Evolutionary conservation across 2,113 vertebrate genomes (phyloP).

Genomic region (Pelecanoides urinatrix): DNA sequence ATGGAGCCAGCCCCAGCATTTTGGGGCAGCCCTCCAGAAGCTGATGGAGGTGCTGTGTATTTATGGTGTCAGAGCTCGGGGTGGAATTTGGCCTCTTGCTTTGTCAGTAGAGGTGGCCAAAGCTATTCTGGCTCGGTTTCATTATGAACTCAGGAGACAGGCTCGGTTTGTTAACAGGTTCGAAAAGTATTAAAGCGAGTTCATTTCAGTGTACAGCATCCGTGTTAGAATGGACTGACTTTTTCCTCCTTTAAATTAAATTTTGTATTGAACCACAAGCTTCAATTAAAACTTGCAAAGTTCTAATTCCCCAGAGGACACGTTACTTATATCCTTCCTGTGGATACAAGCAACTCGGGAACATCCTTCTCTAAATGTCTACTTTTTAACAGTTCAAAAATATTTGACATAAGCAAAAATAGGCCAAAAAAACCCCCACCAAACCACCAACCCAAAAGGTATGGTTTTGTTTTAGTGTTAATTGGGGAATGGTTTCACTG

Average conservation of each 20-base stretch:
- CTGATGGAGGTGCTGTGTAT: not conserved
- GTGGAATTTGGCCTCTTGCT: slow-evolving; percentile 1
- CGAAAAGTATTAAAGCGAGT: not conserved
- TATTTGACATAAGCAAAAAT: not conserved
- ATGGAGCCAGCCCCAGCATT: not conserved
- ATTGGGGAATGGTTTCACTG: not conserved
- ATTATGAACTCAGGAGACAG: not conserved
- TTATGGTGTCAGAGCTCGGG: rapidly evolving
- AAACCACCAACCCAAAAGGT: not conserved
- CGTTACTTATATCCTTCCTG: not conserved
- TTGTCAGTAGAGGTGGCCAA: not conserved
- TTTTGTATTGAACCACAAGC: not conserved
- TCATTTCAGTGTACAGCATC: not conserved
- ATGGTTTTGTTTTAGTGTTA: not conserved
- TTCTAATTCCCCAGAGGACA: not conserved
- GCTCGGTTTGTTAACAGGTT: not conserved
- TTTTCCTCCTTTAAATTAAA: not conserved
- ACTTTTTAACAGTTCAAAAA: not conserved
- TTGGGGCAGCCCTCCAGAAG: not conserved
- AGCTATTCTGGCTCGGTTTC: not conserved
- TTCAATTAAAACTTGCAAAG: not conserved
- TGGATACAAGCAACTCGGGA: not conserved
- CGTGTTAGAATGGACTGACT: rapidly evolving
- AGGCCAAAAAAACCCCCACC: no score
- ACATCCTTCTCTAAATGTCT: not conserved